Evolutionary conservation across 1,140 invertebrate species (phyloP).

Genomic region (Paraescarpia echinospica): DNA sequence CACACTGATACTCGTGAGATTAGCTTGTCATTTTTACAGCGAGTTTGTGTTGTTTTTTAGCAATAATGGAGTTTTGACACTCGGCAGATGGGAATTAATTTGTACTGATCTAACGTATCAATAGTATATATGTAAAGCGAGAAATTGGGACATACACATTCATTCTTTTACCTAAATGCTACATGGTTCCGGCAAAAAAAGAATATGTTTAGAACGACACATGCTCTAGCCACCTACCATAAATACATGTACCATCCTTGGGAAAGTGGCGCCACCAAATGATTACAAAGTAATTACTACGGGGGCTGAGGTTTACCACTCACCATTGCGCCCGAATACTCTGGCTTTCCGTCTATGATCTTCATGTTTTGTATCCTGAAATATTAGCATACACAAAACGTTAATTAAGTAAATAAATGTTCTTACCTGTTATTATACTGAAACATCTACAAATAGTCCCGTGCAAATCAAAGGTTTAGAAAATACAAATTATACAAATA

Average conservation of each 20-base stretch:
- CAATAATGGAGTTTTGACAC: too few relatives aligned
- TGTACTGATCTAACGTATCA: not conserved
- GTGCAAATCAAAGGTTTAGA: not conserved
- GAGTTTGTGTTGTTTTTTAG: too few relatives aligned
- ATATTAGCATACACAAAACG: not conserved
- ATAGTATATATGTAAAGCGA: too few relatives aligned
- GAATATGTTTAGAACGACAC: not conserved
- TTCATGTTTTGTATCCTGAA: slow-evolving; percentile 97
- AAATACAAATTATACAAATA: not conserved
- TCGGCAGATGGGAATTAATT: not conserved
- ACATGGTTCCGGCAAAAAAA: too few relatives aligned
- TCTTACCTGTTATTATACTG: not conserved
- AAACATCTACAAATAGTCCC: not conserved
- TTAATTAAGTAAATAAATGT: not conserved
- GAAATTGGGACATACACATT: not conserved
- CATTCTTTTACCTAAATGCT: too few relatives aligned
- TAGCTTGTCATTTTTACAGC: too few relatives aligned
- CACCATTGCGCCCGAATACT: slow-evolving; percentile 81
- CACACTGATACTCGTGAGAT: too few relatives aligned
- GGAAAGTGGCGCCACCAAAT: not conserved
- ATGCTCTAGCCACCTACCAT: too few relatives aligned
- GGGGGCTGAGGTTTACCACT: slow-evolving; percentile 30
- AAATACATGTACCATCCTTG: too few relatives aligned
- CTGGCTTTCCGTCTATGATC: slow-evolving; percentile 85
- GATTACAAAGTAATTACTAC: not conserved